Percentiles rank a stretch among this genome's conserved stretches.
phyloP scores from a whole-genome alignment of 2,113 vertebrate species.

The Sorex fumeus region DNA sequence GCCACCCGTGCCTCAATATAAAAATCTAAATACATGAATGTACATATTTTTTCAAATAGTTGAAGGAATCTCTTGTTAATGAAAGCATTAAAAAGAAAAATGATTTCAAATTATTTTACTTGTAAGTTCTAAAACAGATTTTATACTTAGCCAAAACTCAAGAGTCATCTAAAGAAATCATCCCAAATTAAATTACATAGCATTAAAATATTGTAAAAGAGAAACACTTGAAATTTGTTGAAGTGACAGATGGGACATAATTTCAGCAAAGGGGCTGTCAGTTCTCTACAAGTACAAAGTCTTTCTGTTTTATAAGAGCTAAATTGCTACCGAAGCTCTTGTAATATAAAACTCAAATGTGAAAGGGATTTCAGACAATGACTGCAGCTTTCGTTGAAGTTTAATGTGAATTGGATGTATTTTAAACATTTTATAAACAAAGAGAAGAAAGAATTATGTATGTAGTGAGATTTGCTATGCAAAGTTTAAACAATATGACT shows the following conservation, averaged over 20 bases:
- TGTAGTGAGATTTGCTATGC: background rate
- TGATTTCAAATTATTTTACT: slow-evolving; percentile 26
- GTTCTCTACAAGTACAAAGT: slow-evolving; percentile 29
- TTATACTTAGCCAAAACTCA: background rate
- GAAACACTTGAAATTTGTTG: slow-evolving; percentile 51
- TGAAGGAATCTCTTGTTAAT: background rate
- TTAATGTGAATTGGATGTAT: background rate
- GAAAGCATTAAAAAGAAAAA: background rate
- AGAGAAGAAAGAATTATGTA: background rate
- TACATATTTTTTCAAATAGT: background rate
- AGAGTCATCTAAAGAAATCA: background rate
- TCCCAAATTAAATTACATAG: slow-evolving; percentile 55
- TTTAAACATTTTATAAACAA: slow-evolving; percentile 52
- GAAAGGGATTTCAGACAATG: background rate
- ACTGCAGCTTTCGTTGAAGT: background rate
- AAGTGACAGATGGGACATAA: slow-evolving; percentile 69
- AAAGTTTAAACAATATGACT: slow-evolving; percentile 27
- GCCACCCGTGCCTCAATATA: too few species aligned
- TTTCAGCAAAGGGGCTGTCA: slow-evolving; percentile 51
- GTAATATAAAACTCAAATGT: slow-evolving; percentile 59
- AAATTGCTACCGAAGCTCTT: slow-evolving; percentile 9
- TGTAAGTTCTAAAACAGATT: background rate
- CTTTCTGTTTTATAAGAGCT: slow-evolving; percentile 48
- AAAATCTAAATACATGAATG: too few species aligned
- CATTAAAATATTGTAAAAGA: slow-evolving; percentile 40